Conservation (phyloP, 2,113 vertebrate species). For the Aphelocoma coerulescens region DNA sequence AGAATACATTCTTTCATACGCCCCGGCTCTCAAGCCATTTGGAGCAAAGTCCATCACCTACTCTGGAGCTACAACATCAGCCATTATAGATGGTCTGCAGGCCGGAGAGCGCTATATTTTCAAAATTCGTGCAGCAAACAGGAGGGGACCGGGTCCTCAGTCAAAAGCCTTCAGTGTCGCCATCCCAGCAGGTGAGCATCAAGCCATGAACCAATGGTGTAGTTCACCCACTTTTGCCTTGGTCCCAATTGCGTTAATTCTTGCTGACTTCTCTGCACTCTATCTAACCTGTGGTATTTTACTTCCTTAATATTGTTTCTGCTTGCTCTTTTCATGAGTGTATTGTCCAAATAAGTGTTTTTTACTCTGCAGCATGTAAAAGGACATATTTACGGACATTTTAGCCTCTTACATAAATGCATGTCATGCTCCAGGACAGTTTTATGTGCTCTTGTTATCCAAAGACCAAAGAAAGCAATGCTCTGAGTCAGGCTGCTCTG, state of each 20-base stretch:
- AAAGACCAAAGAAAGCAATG: not conserved
- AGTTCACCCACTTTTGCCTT: not conserved
- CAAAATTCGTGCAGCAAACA: constrained; percentile 93
- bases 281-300: not conserved
- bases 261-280: not conserved
- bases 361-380: not conserved
- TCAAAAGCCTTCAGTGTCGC: constrained; percentile 89
- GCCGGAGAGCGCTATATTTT: constrained; percentile 96
- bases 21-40: constrained; percentile 96
- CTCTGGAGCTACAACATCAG: constrained; percentile 82
- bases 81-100: constrained; percentile 87
- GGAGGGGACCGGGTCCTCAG: constrained; percentile 91
- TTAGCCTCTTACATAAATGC: not conserved
- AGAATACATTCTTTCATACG: constrained; percentile 98
- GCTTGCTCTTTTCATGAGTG: not conserved
- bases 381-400: not conserved
- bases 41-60: constrained; percentile 92
- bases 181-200: constrained; percentile 86
- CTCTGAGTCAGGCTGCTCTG: not conserved
- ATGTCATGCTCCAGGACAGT: not conserved
- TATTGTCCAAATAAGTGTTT: not conserved
- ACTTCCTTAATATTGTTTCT: not conserved
- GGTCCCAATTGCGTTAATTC: not conserved
- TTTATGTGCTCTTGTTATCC: not conserved
- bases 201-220: not conserved